Percentiles rank a stretch among this genome's conserved stretches.
These are phyloP conservation scores for Phalloptychus januarius DNA, from an alignment of 2,797 vertebrate species.

Conservation along the genomic window DNA sequence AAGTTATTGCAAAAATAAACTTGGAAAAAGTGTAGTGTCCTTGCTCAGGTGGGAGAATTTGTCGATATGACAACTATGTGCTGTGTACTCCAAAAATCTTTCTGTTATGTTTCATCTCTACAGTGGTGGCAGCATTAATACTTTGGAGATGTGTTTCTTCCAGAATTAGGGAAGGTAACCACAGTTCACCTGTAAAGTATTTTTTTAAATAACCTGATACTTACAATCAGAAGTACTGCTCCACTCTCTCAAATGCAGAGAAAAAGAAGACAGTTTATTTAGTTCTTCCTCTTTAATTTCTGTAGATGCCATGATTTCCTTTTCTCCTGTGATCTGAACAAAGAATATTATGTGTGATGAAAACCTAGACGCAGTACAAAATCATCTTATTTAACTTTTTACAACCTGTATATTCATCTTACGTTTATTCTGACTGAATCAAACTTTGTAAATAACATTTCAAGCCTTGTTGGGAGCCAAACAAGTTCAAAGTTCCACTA, in stretches of 20 bases:
- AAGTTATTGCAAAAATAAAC: too few relatives aligned
- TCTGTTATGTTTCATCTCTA: not conserved
- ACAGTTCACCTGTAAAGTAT: too few relatives aligned
- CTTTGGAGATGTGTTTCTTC: not conserved
- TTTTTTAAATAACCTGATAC: slow-evolving; percentile 1
- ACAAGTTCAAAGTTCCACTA: not conserved
- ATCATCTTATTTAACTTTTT: not conserved
- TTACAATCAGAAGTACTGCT: slow-evolving; percentile 39
- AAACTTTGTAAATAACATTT: not conserved
- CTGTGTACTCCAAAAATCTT: not conserved
- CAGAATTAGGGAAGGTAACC: not conserved
- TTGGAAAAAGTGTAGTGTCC: too few relatives aligned
- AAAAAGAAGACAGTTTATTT: slow-evolving; percentile 32
- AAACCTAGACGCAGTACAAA: not conserved
- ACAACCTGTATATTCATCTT: too few relatives aligned
- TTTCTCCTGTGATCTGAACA: slow-evolving; percentile 45
- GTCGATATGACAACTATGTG: not conserved
- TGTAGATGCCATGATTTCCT: slow-evolving; percentile 12
- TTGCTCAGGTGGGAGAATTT: not conserved
- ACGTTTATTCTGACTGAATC: not conserved
- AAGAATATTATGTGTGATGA: slow-evolving; percentile 3
- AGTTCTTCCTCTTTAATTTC: slow-evolving; percentile 63
- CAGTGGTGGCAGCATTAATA: not conserved
- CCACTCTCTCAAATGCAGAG: slow-evolving; percentile 43
- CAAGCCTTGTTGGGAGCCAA: not conserved